Percentiles rank a stretch among this genome's conserved stretches.
These are phyloP conservation scores for Corythaixoides concolor DNA, from an alignment of 2,113 vertebrate genomes.

Conservation along the genomic window DNA sequence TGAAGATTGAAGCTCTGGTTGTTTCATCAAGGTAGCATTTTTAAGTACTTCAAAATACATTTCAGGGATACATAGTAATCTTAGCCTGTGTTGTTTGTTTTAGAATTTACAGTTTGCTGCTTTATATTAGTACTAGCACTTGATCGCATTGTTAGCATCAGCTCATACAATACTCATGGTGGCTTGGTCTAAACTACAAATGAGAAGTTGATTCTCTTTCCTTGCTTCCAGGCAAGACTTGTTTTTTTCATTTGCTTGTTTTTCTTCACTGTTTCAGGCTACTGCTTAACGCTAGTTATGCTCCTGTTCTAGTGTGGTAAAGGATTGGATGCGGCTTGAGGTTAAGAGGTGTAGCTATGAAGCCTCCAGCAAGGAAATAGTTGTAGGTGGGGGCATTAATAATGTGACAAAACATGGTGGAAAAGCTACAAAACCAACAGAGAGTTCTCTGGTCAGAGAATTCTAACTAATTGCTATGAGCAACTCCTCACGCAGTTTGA, in stretches of 20 bases:
- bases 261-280: background rate
- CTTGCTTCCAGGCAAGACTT: background rate
- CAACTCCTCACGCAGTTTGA: background rate
- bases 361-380: background rate
- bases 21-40: background rate
- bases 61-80: background rate
- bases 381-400: background rate
- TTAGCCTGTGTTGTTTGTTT: background rate
- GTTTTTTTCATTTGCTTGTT: background rate
- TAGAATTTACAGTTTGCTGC: background rate
- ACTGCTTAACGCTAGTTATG: background rate
- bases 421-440: background rate
- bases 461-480: background rate
- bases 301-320: background rate
- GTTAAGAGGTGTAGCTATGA: background rate
- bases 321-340: background rate
- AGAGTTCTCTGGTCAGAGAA: background rate
- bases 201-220: background rate
- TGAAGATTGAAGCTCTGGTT: background rate
- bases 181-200: background rate
- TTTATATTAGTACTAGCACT: background rate
- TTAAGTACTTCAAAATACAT: background rate
- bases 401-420: background rate
- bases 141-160: background rate
- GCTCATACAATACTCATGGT: background rate